Conservation (phyloP, 2,797 vertebrate genomes). For the Emydoidea blandingii region DNA sequence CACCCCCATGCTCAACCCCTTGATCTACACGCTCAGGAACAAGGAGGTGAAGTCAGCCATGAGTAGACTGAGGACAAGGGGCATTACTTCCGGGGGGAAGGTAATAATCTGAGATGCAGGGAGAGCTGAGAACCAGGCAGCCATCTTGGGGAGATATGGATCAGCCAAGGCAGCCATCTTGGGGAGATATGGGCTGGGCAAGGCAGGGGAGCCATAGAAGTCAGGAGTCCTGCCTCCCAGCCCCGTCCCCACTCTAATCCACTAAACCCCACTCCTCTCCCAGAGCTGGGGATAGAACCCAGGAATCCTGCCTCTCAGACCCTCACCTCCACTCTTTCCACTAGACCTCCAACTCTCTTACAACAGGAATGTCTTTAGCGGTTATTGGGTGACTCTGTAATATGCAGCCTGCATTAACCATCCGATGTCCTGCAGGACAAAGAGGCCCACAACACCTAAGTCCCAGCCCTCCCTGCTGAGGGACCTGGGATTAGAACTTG, state of each 20-base stretch:
- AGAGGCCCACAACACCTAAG: background rate
- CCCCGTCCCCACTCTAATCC: background rate
- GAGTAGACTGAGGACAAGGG: conserved; percentile 19
- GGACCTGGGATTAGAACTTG: background rate
- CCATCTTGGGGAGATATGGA: background rate
- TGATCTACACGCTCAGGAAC: conserved; percentile 62
- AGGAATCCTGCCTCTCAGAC: background rate
- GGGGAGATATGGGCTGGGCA: background rate
- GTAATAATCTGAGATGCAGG: background rate
- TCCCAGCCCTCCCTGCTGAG: background rate
- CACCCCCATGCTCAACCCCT: conserved; percentile 44
- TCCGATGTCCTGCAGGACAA: no score
- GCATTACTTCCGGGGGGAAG: background rate
- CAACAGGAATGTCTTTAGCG: no score
- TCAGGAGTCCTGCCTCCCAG: background rate
- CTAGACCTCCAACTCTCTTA: no score
- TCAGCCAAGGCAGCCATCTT: background rate
- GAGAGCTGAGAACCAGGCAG: background rate
- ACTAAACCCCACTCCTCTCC: background rate
- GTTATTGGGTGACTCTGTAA: no score
- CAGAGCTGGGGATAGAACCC: background rate
- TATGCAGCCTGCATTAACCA: no score
- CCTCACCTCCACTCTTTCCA: no score
- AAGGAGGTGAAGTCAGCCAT: conserved; percentile 49
- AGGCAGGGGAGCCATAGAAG: background rate